phyloP scores from a whole-genome alignment of 1,140 invertebrate genomes.

The Dermatophagoides farinae region DNA sequence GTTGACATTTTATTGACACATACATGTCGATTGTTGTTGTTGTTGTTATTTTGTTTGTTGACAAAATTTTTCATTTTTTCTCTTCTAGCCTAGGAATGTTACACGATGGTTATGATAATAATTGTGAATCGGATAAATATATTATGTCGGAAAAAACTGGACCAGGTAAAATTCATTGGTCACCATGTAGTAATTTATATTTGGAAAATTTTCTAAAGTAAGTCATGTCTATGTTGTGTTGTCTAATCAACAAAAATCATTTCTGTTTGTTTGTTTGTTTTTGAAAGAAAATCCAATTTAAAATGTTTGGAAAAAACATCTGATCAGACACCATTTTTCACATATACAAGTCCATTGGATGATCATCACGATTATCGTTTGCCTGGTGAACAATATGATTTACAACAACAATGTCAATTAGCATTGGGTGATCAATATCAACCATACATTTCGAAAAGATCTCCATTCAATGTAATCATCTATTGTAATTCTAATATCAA shows the following conservation, averaged over 20 bases:
- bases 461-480: slow-evolving; percentile 20
- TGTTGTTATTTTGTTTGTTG: too few species aligned
- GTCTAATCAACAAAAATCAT: background rate
- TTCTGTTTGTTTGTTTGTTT: background rate
- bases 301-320: slow-evolving; percentile 18
- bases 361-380: slow-evolving; percentile 10
- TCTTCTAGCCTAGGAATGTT: slow-evolving; percentile 25
- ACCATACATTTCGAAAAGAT: slow-evolving; percentile 16
- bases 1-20: too few species aligned
- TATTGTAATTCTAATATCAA: too few species aligned
- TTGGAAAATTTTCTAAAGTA: slow-evolving; percentile 24
- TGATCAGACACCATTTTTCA: slow-evolving; percentile 1
- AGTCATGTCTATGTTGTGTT: slow-evolving; percentile 9
- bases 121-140: slow-evolving; percentile 19
- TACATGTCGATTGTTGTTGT: background rate
- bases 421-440: slow-evolving; percentile 20
- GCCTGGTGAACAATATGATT: slow-evolving; percentile 19
- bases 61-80: too few species aligned
- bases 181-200: slow-evolving; percentile 21
- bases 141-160: slow-evolving; percentile 23
- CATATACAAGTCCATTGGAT: slow-evolving; percentile 1
- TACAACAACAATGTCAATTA: slow-evolving; percentile 20
- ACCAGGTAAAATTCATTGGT: slow-evolving; percentile 22
- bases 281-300: slow-evolving; percentile 17
- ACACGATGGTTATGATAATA: slow-evolving; percentile 23